Conservation (phyloP, 2,888 invertebrate genomes). For the Caradrina kadenii region DNA sequence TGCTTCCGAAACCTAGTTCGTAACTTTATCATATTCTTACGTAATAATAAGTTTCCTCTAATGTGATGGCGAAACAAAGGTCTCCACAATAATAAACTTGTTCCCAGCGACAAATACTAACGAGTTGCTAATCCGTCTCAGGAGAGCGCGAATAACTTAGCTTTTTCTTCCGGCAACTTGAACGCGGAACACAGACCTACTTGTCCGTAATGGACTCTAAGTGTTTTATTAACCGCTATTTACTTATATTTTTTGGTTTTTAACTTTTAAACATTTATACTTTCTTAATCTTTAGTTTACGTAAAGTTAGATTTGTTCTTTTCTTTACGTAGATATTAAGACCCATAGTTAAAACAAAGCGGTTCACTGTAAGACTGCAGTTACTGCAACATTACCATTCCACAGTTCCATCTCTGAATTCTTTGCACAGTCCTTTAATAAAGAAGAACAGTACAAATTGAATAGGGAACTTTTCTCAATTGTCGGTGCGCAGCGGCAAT, state of each 20-base stretch:
- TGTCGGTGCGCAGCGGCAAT: slow-evolving; percentile 60
- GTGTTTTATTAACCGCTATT: slow-evolving; percentile 17
- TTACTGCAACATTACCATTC: slow-evolving; percentile 46
- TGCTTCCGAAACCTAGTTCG: background rate
- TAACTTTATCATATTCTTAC: background rate
- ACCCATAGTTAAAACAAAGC: background rate
- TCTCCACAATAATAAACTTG: slow-evolving; percentile 21
- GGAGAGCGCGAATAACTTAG: slow-evolving; percentile 38
- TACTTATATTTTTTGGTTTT: slow-evolving; percentile 20
- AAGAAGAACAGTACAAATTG: slow-evolving; percentile 65
- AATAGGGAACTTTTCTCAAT: slow-evolving; percentile 64
- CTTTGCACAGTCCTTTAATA: slow-evolving; percentile 55
- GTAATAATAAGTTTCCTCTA: background rate
- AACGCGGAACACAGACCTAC: slow-evolving; percentile 10
- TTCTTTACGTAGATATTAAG: background rate
- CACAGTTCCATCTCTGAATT: slow-evolving; percentile 40
- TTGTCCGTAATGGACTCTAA: slow-evolving; percentile 8
- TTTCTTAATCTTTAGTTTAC: background rate
- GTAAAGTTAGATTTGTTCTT: background rate
- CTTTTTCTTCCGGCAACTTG: slow-evolving; percentile 27
- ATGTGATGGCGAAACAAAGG: slow-evolving; percentile 33
- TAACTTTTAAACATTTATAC: background rate
- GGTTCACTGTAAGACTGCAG: slow-evolving; percentile 20
- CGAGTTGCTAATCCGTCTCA: slow-evolving; percentile 48
- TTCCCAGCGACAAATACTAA: slow-evolving; percentile 17